Base-by-base conservation (phyloP, 2,888 invertebrate species). In the Timandra comae region DNA sequence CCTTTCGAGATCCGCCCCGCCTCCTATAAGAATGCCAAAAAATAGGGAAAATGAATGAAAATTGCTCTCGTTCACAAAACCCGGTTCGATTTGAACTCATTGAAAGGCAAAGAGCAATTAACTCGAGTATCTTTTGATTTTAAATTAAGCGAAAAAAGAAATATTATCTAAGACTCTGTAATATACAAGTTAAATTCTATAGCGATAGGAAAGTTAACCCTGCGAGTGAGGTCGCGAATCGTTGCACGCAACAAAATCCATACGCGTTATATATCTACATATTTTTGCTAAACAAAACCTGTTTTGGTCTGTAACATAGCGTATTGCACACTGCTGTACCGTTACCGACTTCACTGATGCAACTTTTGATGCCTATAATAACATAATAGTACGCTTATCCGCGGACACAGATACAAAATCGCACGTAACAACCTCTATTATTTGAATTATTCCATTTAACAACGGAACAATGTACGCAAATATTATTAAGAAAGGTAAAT, bases 101-200 rank as follows among this genome's bases (percentile, higher is more conserved):
- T 49, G 44, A 46, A 49, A 46, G 42, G 30, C 27, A 30, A 46
- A 61, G 73, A 82, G 82, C 81, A 84, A 85, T 85, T 84, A 82
- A 76, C 75, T 84, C 77, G 65, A 85, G 84, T 84, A 81, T 84
- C 85, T 78, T 82, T 84, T 84, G 81, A 84, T 81, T 81, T 84
- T 69, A 84, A 85, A 85, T 85, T 82, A 80, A 84, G 84, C 74
- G 84, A 79, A 82, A 80, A 81, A 84, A 82, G 56, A 12, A 21
- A 29, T 12, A 10, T 29, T 22, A 12, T 12, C 16, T n/a, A n/a
- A n/a, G n/a, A n/a, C 47, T 56, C 44, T 37, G 46, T 29, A 41
- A 16, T 16, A 33, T 30, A 30, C 35, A 30, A 33, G 34, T 31
- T 34, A 34, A 30, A 21, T 24, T 11, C n/a, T 22, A 24, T 20